Evolutionary conservation across 2,888 invertebrate genomes (phyloP).

Genomic region (Sarcophaga caerulescens): DNA sequence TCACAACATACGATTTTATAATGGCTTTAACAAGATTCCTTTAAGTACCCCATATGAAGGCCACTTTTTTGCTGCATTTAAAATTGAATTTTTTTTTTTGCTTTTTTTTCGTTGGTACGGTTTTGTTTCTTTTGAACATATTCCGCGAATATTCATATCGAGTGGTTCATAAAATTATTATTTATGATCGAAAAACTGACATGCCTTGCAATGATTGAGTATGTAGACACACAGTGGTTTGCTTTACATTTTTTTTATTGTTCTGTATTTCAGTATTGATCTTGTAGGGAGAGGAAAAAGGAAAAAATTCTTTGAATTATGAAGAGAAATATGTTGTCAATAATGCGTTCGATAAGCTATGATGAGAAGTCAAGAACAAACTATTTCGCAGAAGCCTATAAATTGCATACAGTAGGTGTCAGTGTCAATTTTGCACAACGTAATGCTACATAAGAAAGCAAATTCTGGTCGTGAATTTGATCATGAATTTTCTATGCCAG

Average conservation of each 20-base stretch:
- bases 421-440: no score
- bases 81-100: neutral
- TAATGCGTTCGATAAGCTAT: conserved; percentile 8
- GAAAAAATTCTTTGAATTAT: neutral
- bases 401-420: no score
- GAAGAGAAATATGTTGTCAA: conserved; percentile 1
- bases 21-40: conserved; percentile 14
- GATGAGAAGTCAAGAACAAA: no score
- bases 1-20: neutral
- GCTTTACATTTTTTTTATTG: conserved; percentile 36
- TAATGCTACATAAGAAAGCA: no score
- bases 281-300: conserved; percentile 41
- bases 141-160: conserved; percentile 57
- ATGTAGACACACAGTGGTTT: conserved; percentile 25
- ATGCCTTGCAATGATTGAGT: conserved; percentile 65
- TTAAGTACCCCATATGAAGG: conserved; percentile 23
- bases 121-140: conserved; percentile 28
- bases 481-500: neutral
- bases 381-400: no score
- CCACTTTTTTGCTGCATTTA: conserved; percentile 1
- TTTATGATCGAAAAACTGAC: conserved; percentile 68
- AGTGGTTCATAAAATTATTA: conserved; percentile 69
- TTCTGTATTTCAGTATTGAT: conserved; percentile 39
- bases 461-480: neutral
- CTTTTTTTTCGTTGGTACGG: neutral